phyloP scores from a whole-genome alignment of 2,888 invertebrate genomes.

The Elmis aenea region DNA sequence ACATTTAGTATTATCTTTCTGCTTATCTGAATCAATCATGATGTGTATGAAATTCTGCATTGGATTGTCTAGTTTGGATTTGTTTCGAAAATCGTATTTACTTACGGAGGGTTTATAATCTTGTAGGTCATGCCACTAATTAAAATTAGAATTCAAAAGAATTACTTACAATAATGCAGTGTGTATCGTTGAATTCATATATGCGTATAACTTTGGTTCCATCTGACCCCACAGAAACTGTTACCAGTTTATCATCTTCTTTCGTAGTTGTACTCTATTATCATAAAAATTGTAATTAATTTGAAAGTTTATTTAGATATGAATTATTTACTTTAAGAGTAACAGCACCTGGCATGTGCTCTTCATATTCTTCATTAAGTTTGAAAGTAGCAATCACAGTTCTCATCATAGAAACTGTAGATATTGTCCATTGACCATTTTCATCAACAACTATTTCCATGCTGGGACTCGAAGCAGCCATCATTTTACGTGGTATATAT shows the following conservation, averaged over 20 bases:
- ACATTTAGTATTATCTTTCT: too few species aligned
- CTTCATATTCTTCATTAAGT: conserved; percentile 60
- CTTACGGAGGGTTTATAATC: too few species aligned
- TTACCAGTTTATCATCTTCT: conserved; percentile 50
- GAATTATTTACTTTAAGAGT: conserved; percentile 42
- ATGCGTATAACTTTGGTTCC: conserved; percentile 42
- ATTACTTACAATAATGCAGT: conserved; percentile 36
- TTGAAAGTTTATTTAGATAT: neutral
- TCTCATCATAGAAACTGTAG: conserved; percentile 53
- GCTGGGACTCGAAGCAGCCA: conserved; percentile 55
- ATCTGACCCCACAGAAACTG: conserved; percentile 42
- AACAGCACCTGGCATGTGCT: conserved; percentile 57
- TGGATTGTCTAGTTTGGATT: too few species aligned
- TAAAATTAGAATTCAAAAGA: neutral
- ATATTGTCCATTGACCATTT: conserved; percentile 55
- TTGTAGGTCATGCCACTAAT: neutral
- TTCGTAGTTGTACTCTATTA: conserved; percentile 54
- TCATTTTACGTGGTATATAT: conserved; percentile 61
- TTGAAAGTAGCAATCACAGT: conserved; percentile 53
- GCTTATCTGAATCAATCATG: too few species aligned
- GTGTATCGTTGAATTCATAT: conserved; percentile 43
- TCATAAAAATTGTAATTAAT: neutral
- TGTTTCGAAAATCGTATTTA: too few species aligned
- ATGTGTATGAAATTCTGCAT: too few species aligned
- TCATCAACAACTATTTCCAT: conserved; percentile 54